Evolutionary conservation across 2,888 invertebrate genomes (phyloP).

Genomic region (Chrysolina oricalcia): DNA sequence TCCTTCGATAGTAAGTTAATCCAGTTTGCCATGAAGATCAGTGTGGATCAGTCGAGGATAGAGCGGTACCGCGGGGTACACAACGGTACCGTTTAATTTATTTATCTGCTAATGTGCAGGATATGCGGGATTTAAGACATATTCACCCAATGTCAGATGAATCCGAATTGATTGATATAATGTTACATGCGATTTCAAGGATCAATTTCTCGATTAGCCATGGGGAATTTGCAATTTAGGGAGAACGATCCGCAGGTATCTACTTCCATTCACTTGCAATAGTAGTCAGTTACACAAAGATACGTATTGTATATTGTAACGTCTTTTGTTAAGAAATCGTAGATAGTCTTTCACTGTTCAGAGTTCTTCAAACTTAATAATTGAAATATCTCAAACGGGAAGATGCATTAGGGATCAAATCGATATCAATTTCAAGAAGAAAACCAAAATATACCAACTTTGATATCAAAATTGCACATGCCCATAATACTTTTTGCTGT

Average conservation of each 20-base stretch:
- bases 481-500: too few species aligned
- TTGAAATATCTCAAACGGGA: too few species aligned
- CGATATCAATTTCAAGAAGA: too few species aligned
- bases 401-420: too few species aligned
- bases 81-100: constrained; percentile 47
- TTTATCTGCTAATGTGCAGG: constrained; percentile 56
- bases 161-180: constrained; percentile 25
- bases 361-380: too few species aligned
- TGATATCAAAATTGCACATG: too few species aligned
- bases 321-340: too few species aligned
- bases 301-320: too few species aligned
- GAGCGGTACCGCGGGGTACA: constrained; percentile 53
- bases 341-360: too few species aligned
- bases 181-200: constrained; percentile 44
- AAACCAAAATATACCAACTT: too few species aligned
- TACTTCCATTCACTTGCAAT: not conserved
- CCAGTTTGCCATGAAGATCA: constrained; percentile 55
- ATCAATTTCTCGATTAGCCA: constrained; percentile 27
- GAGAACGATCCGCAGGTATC: not conserved
- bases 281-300: too few species aligned
- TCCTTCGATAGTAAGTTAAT: constrained; percentile 46
- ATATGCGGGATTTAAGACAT: constrained; percentile 53
- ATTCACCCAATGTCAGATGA: constrained; percentile 50
- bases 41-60: constrained; percentile 46
- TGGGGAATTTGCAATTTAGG: constrained; percentile 28